Evolutionary conservation across 2,888 invertebrate species (phyloP).

Genomic region (Phengaris alcon): DNA sequence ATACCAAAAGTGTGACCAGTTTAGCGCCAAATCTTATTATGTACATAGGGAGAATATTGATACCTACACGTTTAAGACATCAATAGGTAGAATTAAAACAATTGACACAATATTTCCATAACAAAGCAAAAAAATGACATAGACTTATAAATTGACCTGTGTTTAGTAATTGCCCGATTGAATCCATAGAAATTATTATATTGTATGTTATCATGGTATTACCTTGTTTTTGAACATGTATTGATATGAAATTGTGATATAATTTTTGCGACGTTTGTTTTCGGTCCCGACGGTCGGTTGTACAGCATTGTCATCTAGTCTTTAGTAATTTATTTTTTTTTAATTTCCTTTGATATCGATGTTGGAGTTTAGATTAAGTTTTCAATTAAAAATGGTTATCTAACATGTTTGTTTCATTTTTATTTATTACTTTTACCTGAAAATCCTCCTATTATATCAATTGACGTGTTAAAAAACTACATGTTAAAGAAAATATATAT

Average conservation of each 20-base stretch:
- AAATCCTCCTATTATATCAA: too few relatives aligned
- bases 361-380: conserved; percentile 71
- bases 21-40: conserved; percentile 53
- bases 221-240: conserved; percentile 29
- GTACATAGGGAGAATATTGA: conserved; percentile 26
- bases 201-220: conserved; percentile 15
- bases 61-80: conserved; percentile 25
- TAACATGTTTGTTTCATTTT: conserved; percentile 33
- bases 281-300: conserved; percentile 47
- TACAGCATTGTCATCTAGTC: conserved; percentile 71
- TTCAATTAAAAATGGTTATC: conserved; percentile 72
- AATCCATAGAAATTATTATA: neutral
- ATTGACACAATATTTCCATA: conserved; percentile 13
- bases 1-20: conserved; percentile 72
- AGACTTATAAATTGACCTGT: neutral
- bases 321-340: conserved; percentile 69
- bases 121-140: neutral
- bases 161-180: neutral
- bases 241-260: conserved; percentile 32
- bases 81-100: conserved; percentile 5
- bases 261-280: conserved; percentile 42
- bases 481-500: too few relatives aligned
- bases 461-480: too few relatives aligned
- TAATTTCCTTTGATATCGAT: conserved; percentile 54
- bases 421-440: too few relatives aligned